Evolutionary conservation across 2,113 vertebrate species (phyloP).

Genomic region (Notarius quadriscutis): DNA sequence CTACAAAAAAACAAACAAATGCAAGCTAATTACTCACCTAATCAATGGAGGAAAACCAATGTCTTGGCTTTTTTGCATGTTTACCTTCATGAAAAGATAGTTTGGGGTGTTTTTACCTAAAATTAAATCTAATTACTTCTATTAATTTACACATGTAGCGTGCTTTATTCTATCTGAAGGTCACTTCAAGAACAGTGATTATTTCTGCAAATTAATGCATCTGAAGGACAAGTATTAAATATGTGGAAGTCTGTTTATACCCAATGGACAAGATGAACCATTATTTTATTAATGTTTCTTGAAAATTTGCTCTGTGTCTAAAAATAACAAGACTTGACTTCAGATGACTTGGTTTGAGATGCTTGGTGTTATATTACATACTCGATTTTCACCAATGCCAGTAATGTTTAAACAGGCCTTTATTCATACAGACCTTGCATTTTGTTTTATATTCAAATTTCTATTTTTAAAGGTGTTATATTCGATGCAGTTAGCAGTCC

Average conservation of each 20-base stretch:
- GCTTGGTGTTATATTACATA: too few relatives aligned
- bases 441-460: too few relatives aligned
- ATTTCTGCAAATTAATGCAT: background rate
- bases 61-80: background rate
- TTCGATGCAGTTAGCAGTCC: background rate
- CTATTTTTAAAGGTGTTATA: background rate
- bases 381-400: background rate
- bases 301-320: background rate
- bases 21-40: background rate
- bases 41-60: background rate
- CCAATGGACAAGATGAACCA: background rate
- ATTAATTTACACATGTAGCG: background rate
- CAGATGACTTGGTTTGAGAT: too few relatives aligned
- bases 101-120: background rate
- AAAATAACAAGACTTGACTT: background rate
- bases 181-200: background rate
- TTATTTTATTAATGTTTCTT: background rate
- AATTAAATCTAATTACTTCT: background rate
- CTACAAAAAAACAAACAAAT: background rate
- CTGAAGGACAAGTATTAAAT: background rate
- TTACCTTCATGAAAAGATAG: background rate
- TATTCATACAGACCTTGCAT: background rate
- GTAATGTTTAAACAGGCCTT: background rate
- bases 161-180: background rate
- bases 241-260: background rate